Evolutionary conservation across 92 coral and sea anemone genomes (phyloP), one percentile per base, ranked within the genome.

Genomic region (Micromussa lordhowensis): DNA sequence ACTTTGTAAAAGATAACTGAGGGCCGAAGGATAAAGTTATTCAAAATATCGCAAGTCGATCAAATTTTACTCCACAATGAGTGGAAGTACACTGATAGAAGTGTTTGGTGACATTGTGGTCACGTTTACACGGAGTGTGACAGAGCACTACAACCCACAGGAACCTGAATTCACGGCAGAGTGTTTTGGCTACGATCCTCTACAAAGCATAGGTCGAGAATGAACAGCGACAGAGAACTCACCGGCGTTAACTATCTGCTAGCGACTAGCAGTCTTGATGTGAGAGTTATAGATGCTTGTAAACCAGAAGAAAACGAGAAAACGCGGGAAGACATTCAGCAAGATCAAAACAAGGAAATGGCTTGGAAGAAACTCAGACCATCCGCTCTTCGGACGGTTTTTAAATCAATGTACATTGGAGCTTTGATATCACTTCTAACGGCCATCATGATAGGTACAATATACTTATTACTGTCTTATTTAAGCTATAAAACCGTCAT

Each of bases 121-220:
- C 29, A 63, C 14, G 1, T 63, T 63, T 63, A 63, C 69, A 63
- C 69, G 12, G 9, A 24, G 69, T 24, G 69, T 22, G 29, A 49
- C 79, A 44, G 86, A 83, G 51, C 77, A 83, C 7, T 83, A 49
- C 51, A 83, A 49, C 68, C 78, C 68, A 53, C 29, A 83, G 30
- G 78, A 83, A 83, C 78, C 86, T 51, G 79, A 83, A 70, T 83
- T 28, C 48, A 83, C 78, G 18, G 68, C 49, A 68, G 79, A 83
- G 59, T 83, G 40, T 34, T 85, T 75, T 75, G 88, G 88, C 75
- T 85, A 85, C 82, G 77, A 59, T 85, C 82, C 88, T 55, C 64
- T 85, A 26, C 51, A 75, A 36, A 75, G 88, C 74, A 85, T 82
- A 54, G 88, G 88, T 8, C 82, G 82, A 75, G 82, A 85, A 34